A percentile compares a stretch with the other conserved stretches of the same genome.
Conservation (phyloP, 2,113 vertebrate genomes). For the Podarcis cretensis region DNA sequence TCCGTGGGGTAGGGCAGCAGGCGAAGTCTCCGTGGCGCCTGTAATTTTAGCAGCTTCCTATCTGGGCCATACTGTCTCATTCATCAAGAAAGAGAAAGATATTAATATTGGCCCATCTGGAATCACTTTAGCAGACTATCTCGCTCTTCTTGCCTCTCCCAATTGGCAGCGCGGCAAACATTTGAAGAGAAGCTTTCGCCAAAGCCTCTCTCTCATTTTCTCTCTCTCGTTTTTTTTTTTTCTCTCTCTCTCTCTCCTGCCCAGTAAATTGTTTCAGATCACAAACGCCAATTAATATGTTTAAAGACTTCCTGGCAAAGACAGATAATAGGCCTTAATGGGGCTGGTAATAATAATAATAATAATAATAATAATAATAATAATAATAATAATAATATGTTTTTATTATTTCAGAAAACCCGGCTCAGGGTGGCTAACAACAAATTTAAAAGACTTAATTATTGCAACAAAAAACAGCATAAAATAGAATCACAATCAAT, state of each 20-base stretch:
- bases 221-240: too few species aligned
- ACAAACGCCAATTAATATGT: conserved; percentile 3
- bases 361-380: too few species aligned
- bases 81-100: conserved; percentile 93
- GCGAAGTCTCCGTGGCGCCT: conserved; percentile 88
- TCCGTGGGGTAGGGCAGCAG: conserved; percentile 80
- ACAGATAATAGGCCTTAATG: neutral
- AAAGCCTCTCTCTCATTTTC: neutral
- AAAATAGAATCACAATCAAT: too few species aligned
- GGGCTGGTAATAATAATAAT: too few species aligned
- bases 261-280: conserved; percentile 29
- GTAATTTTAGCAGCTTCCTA: conserved; percentile 88
- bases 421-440: too few species aligned
- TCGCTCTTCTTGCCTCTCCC: conserved; percentile 86
- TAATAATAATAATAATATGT: too few species aligned
- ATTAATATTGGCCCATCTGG: conserved; percentile 97
- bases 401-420: too few species aligned
- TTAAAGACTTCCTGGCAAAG: neutral
- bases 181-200: conserved; percentile 45
- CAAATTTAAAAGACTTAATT: too few species aligned
- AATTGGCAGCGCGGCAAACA: conserved; percentile 56
- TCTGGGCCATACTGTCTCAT: conserved; percentile 91
- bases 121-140: conserved; percentile 93
- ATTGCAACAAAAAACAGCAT: too few species aligned
- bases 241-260: neutral